Evolutionary conservation across 2,113 vertebrate genomes (phyloP), one percentile per base, ranked within the genome.

Genomic region (Takifugu flavidus): DNA sequence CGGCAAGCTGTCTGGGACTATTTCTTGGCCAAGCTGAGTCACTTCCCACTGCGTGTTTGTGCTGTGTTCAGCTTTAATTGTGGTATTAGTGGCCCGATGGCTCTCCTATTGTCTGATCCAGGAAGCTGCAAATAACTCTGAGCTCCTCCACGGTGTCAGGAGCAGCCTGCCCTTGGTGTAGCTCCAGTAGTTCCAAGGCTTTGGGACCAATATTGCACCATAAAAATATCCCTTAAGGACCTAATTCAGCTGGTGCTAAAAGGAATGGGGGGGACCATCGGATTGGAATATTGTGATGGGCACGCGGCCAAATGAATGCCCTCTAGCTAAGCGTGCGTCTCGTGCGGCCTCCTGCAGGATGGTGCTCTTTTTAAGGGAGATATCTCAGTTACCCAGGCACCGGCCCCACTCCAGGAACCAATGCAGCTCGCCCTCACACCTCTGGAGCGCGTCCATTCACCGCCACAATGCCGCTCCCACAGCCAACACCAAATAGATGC

Each of bases 341-440:
- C 51, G n/a, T 70, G 57, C 72, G n/a, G 69, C 62, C 55, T 49
- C 39, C 0, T 20, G 20, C 43, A 65, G 71, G 75, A 66, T 68
- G 72, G 80, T 71, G 72, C 85, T 83, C 73, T 61, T 78, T 84
- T 49, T 25, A 70, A 5, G 54, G 4, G 53, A 62, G 70, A 74
- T 88, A 86, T 88, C 87, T 88, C 69, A 51, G 77, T 82, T 73
- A 72, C 75, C 77, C 85, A 81, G 80, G 57, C 67, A 20, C 44
- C 70, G n/a, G 49, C 70, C 42, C 70, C 65, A 60, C 39, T 66
- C 67, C 62, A 25, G 60, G 43, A 70, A 79, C 75, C 65, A 77
- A 86, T 80, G 77, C 70, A 63, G 67, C 67, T 8, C 49, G 31
- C 55, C 60, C 58, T 52, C 31, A 13, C 52, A 29, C 60, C 54